Percentiles rank a stretch among this genome's conserved stretches.
Conservation (phyloP, 2,113 vertebrate genomes). For the Orycteropus afer region DNA sequence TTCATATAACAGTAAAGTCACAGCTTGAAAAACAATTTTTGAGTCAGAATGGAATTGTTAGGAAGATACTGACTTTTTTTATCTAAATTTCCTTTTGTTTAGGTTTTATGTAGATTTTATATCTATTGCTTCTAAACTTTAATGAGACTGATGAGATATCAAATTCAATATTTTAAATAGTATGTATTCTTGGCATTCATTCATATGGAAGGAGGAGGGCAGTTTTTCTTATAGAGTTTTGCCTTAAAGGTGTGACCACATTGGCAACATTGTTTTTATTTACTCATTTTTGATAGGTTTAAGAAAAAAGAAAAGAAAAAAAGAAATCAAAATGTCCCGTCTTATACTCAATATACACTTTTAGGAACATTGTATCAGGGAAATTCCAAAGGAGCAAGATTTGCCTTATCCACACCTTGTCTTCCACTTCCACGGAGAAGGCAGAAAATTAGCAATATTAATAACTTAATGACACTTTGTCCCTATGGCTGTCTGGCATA, state of each 20-base stretch:
- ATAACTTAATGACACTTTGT: neutral
- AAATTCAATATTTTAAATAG: neutral
- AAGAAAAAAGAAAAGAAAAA: too few relatives aligned
- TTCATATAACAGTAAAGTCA: neutral
- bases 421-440: slow-evolving; percentile 24
- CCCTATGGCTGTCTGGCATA: neutral
- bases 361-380: neutral
- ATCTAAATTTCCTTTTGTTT: neutral
- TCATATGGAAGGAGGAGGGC: neutral
- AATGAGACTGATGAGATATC: neutral
- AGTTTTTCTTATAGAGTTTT: neutral
- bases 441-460: neutral
- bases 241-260: neutral
- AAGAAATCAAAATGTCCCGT: neutral
- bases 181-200: neutral
- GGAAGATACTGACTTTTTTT: slow-evolving; percentile 4
- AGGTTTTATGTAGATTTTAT: neutral
- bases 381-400: neutral
- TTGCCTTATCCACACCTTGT: neutral
- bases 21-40: neutral
- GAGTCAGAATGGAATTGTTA: neutral
- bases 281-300: neutral
- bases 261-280: neutral
- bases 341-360: neutral
- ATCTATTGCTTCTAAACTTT: slow-evolving; percentile 12